Base-by-base conservation (phyloP, 2,113 vertebrate genomes). In the Acrocephalus arundinaceus region DNA sequence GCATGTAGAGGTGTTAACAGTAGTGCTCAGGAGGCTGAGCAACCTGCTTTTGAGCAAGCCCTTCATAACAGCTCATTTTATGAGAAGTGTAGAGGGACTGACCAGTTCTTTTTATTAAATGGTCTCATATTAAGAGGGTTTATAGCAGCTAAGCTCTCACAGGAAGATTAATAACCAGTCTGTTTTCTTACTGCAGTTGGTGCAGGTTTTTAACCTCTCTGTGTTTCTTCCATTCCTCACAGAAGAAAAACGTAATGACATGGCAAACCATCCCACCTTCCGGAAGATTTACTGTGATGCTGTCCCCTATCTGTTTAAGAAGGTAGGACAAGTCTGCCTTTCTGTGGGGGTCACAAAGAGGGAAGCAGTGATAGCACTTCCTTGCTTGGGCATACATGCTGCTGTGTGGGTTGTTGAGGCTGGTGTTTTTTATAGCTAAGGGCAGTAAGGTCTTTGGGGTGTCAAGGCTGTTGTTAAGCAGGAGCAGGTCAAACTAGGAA, bases 301-400 rank as follows among this genome's bases (percentile, higher is more conserved):
- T 24, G 93, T 98, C 4, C 97, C 98, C 43, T 96, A 97, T 75
- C 97, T 99, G 61, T 99, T 99, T 90, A 99, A 98, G 95, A 98
- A 98, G 98, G 98, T 99, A 92, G 83, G 93, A 67, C 43, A 92
- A 74, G 24, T 30, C 3, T 57, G 9, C 20, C 35, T 67, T 74
- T 49, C 41, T 79, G 21, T 52, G 37, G 41, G 61, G 20, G 33
- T 66, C 61, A 33, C 65, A 77, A 45, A 57, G 74, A 46, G 52
- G 59, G 55, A 62, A 81, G 13, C 11, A 20, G 3, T 41, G 78
- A 24, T 52, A 75, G 5, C 6, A 3, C 20, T 85, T 90, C 67
- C 13, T 72, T 79, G 31, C 55, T 51, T 57, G 58, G 12, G 14
- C 41, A 4, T 67, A 17, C 23, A 2, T 63, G n/a, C 33, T 87